phyloP scores from a whole-genome alignment of 2,113 vertebrate species.

The Corydoras sp. region DNA sequence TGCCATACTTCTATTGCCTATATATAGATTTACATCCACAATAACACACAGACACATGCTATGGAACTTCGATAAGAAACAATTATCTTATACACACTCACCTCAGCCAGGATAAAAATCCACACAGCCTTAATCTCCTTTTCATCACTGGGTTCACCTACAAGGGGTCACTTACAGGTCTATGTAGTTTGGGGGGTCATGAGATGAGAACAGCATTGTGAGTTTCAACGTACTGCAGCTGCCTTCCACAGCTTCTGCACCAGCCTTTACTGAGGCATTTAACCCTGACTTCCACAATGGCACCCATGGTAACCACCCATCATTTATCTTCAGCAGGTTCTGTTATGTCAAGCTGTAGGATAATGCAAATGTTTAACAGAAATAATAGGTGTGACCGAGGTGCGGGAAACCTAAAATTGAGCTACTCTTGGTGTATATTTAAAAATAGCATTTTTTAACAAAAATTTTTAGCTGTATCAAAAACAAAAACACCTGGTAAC shows the following conservation, averaged over 20 bases:
- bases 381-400: too few relatives aligned
- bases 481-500: too few relatives aligned
- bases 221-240: not conserved
- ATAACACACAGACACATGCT: not conserved
- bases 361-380: too few relatives aligned
- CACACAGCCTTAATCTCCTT: not conserved
- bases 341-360: too few relatives aligned
- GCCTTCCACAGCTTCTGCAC: not conserved
- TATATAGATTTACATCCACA: not conserved
- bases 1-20: conserved; percentile 16
- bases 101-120: not conserved
- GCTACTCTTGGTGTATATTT: too few relatives aligned
- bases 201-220: not conserved
- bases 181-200: not conserved
- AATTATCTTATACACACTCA: not conserved
- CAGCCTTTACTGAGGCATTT: not conserved
- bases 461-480: too few relatives aligned
- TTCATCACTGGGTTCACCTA: not conserved
- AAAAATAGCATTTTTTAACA: too few relatives aligned
- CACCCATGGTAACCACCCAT: not conserved
- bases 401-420: too few relatives aligned
- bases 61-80: not conserved
- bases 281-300: not conserved
- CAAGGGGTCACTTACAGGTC: not conserved
- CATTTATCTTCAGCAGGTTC: too few relatives aligned